Conservation (phyloP, 2,797 vertebrate genomes). For the Rhabdomys pumilio region DNA sequence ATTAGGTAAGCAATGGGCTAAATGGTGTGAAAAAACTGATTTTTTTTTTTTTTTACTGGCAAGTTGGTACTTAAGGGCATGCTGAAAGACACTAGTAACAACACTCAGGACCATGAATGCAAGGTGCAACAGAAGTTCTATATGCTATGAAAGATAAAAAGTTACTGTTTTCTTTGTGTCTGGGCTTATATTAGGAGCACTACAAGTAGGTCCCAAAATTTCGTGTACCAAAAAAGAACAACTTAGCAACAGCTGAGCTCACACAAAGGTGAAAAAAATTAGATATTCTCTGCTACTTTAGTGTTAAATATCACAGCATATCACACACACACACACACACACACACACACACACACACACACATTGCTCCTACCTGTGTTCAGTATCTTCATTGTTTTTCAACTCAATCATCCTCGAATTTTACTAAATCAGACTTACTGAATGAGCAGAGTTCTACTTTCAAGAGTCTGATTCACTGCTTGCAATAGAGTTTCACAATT, state of each 20-base stretch:
- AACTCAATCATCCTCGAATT: neutral
- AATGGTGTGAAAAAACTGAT: slow-evolving; percentile 84
- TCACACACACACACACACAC: neutral
- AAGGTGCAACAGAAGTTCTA: neutral
- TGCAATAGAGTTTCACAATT: neutral
- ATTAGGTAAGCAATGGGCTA: slow-evolving; percentile 91
- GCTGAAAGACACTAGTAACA: slow-evolving; percentile 61
- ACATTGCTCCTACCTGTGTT: neutral
- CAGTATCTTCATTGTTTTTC: neutral
- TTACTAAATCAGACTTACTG: neutral
- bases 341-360: neutral
- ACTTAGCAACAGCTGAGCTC: slow-evolving; percentile 7
- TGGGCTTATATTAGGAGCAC: neutral
- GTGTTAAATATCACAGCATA: neutral
- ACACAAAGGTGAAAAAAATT: neutral
- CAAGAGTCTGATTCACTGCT: neutral
- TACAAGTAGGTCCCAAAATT: neutral
- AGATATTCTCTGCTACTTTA: neutral
- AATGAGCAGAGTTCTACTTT: neutral
- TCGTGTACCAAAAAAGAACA: neutral
- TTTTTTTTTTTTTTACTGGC: slow-evolving; percentile 78
- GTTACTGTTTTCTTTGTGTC: slow-evolving; percentile 27
- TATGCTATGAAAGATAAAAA: neutral
- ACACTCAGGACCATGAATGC: neutral
- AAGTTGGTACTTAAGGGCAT: slow-evolving; percentile 69